phyloP scores from a whole-genome alignment of 2,797 vertebrate species.

The Orientallactaga sibirica region DNA sequence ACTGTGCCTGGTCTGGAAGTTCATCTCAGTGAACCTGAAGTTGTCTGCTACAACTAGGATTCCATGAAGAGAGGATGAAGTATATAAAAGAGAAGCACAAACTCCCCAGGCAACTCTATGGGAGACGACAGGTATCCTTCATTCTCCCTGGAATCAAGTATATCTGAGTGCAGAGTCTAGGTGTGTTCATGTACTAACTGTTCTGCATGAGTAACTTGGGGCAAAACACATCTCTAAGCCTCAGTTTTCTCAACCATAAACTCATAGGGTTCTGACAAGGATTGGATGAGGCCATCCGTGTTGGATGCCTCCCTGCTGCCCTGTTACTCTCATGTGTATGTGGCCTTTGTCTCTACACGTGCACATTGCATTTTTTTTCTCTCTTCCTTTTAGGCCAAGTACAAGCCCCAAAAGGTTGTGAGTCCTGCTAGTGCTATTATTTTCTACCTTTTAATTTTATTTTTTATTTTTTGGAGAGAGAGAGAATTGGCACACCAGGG shows the following conservation, averaged over 20 bases:
- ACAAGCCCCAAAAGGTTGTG: not conserved
- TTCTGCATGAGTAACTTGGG: not conserved
- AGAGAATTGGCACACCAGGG: too few species aligned
- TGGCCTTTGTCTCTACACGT: not conserved
- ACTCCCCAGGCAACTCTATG: not conserved
- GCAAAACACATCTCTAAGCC: not conserved
- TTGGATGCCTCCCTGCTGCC: not conserved
- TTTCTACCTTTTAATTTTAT: not conserved
- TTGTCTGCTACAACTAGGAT: too few species aligned
- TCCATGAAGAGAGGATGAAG: too few species aligned
- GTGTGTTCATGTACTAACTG: not conserved
- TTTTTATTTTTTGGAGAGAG: not conserved
- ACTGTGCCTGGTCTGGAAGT: too few species aligned
- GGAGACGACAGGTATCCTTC: not conserved
- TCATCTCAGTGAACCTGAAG: too few species aligned
- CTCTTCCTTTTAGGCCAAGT: not conserved
- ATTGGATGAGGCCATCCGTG: not conserved
- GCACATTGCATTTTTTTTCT: constrained; percentile 21
- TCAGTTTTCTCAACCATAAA: constrained; percentile 31
- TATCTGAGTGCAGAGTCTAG: not conserved
- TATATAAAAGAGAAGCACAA: not conserved
- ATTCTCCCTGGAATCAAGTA: not conserved
- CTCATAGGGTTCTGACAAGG: not conserved
- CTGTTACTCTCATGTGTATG: not conserved
- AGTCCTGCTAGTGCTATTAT: not conserved